Conservation (phyloP, 1,140 invertebrate genomes). For the Nomia melanderi region DNA sequence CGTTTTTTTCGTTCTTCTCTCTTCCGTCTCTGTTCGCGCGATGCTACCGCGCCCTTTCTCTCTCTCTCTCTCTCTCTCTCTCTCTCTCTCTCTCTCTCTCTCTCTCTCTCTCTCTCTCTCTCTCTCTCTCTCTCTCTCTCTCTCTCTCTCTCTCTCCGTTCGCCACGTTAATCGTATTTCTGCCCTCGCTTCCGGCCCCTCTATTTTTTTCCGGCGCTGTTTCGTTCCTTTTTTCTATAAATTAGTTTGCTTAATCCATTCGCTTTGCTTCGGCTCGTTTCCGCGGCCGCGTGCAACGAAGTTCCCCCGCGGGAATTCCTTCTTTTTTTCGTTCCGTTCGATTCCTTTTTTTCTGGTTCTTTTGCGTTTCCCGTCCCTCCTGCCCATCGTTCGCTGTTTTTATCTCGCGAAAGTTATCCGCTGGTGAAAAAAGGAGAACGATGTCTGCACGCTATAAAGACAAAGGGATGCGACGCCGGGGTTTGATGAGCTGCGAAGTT, state of each 20-base stretch:
- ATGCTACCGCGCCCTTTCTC: background rate
- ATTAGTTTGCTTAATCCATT: constrained; percentile 45
- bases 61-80: background rate
- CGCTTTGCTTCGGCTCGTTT: constrained; percentile 11
- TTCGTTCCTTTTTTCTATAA: constrained; percentile 26
- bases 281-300: background rate
- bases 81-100: too few species aligned
- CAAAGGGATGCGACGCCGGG: background rate
- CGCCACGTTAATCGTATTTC: constrained; percentile 29
- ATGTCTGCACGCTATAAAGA: too few species aligned
- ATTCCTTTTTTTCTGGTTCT: too few species aligned
- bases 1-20: background rate
- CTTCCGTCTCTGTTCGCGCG: too few species aligned
- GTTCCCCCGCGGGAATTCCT: background rate
- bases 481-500: background rate
- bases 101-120: too few species aligned
- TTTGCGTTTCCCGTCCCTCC: too few species aligned
- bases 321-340: too few species aligned
- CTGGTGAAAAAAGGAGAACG: too few species aligned
- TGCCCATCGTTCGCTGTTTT: background rate
- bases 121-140: too few species aligned
- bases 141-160: too few species aligned
- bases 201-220: too few species aligned
- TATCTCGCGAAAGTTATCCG: constrained; percentile 1
- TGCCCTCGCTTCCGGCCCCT: background rate